A percentile compares a stretch with the other conserved stretches of the same genome.
Evolutionary conservation across 2,888 invertebrate species (phyloP).

Genomic region (Cephus runcator): DNA sequence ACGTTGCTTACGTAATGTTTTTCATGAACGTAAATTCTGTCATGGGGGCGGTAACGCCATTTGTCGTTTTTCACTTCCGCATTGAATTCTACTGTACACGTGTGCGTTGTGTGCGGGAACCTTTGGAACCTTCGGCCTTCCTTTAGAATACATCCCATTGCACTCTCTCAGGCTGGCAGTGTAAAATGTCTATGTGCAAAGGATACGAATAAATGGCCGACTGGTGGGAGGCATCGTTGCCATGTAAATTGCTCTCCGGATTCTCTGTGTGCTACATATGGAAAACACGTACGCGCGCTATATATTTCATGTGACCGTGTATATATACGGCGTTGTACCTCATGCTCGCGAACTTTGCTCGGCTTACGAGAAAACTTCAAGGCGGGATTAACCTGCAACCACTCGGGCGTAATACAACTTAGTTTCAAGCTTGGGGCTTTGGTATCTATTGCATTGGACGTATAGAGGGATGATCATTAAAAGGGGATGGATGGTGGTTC

Average conservation of each 20-base stretch:
- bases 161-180: not conserved
- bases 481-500: not conserved
- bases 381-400: conserved; percentile 47
- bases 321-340: not conserved
- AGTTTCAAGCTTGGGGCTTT: conserved; percentile 30
- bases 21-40: not conserved
- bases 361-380: conserved; percentile 46
- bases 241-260: not conserved
- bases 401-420: conserved; percentile 45
- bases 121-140: not conserved
- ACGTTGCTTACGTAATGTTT: not conserved
- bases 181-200: not conserved
- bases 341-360: conserved; percentile 8
- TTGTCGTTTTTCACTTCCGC: not conserved
- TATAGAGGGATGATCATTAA: not conserved
- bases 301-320: not conserved
- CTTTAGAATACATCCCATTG: not conserved
- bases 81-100: not conserved
- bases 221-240: not conserved
- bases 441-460: not conserved
- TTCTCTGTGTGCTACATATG: not conserved
- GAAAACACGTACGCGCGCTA: not conserved
- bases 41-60: not conserved
- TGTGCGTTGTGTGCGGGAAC: not conserved
- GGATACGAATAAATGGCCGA: not conserved